Evolutionary conservation across 1,140 invertebrate species (phyloP).

Genomic region (Harlomillsia oculata): DNA sequence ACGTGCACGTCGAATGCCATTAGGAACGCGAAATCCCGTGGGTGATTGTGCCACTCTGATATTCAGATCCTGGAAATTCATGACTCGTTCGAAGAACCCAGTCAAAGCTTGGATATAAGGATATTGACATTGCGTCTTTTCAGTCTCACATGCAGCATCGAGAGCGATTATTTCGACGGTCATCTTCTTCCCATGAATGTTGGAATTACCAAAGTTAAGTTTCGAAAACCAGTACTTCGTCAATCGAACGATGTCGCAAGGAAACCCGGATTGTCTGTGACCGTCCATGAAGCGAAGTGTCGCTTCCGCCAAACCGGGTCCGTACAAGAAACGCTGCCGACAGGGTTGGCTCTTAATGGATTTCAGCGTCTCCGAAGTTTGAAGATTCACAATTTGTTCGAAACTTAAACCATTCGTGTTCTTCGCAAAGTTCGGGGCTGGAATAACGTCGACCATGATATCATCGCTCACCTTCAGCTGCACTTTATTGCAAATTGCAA

Average conservation of each 20-base stretch:
- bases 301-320: not conserved
- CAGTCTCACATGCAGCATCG: not conserved
- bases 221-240: not conserved
- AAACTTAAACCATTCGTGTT: not conserved
- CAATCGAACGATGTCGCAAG: not conserved
- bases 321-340: not conserved
- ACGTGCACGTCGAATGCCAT: not conserved
- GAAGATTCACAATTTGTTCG: not conserved
- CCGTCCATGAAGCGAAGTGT: not conserved
- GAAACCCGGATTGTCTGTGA: not conserved
- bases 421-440: not conserved
- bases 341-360: not conserved
- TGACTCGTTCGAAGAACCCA: not conserved
- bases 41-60: not conserved
- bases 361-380: not conserved
- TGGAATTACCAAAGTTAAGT: not conserved
- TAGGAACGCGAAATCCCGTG: not conserved
- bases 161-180: not conserved
- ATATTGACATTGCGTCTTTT: no score
- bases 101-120: not conserved
- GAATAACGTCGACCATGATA: slow-evolving; percentile 1
- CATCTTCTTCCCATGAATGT: not conserved
- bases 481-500: not conserved
- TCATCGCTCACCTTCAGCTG: no score
- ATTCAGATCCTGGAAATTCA: not conserved